Conservation (phyloP, 2,888 invertebrate species). For the Phengaris arion region DNA sequence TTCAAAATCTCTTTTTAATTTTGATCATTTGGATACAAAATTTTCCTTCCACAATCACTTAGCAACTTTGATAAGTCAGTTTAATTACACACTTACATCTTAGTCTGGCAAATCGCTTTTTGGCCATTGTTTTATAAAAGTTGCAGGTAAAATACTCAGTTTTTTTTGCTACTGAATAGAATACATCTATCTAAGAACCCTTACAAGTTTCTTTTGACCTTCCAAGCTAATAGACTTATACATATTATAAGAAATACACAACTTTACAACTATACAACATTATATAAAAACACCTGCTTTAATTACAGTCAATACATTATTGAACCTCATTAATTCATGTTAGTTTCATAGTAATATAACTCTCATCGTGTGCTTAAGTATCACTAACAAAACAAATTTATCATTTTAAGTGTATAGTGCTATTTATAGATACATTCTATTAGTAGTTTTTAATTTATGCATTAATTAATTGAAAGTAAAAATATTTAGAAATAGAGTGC, state of each 20-base stretch:
- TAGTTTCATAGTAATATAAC: background rate
- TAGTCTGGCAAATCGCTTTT: conserved; percentile 37
- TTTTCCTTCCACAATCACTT: too few relatives aligned
- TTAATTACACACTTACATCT: conserved; percentile 35
- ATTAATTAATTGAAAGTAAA: too few relatives aligned
- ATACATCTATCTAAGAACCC: background rate
- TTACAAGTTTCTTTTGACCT: background rate
- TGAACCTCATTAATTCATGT: background rate
- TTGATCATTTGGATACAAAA: too few relatives aligned
- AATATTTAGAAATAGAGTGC: too few relatives aligned
- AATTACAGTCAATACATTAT: background rate
- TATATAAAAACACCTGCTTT: background rate
- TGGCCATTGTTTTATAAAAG: conserved; percentile 35
- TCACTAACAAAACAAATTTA: too few relatives aligned
- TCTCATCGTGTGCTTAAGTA: background rate
- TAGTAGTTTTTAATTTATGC: too few relatives aligned
- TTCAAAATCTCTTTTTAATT: too few relatives aligned
- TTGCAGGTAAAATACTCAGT: background rate
- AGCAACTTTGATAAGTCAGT: background rate
- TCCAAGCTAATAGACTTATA: background rate
- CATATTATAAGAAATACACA: too few relatives aligned
- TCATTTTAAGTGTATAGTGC: too few relatives aligned
- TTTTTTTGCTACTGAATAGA: background rate
- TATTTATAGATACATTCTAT: too few relatives aligned
- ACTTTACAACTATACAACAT: too few relatives aligned